Evolutionary conservation across 2,797 vertebrate genomes (phyloP), one percentile per base, ranked within the genome.

Genomic region (Orestias chungarensis): DNA sequence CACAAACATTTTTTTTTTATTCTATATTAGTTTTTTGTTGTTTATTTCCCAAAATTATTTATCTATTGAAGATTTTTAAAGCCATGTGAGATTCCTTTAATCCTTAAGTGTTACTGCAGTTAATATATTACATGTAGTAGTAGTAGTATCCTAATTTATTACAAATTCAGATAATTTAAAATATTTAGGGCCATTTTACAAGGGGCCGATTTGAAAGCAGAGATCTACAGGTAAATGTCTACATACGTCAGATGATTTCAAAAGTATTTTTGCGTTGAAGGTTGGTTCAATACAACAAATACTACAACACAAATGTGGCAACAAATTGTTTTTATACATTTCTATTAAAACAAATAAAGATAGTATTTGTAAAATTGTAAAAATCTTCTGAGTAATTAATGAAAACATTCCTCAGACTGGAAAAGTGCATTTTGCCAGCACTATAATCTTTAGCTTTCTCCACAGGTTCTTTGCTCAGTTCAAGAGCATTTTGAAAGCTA

Each of bases 1-100:
- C 72, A 71, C 68, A 83, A 84, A 88, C 80, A 79, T 82, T 82
- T 69, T 33, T 57, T n/a, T 49, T 49, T 49, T 4, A 4, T n/a
- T 40, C 10, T 38, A 5, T n/a, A 6, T n/a, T 61, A 27, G 25
- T 52, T 27, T 27, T 25, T 11, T n/a, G 9, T 12, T 35, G 0
- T 38, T 40, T 4, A 38, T 62, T 61, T 9, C 38, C n/a, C n/a
- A 35, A 61, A n/a, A n/a, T n/a, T n/a, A n/a, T n/a, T n/a, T n/a
- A n/a, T n/a, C n/a, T n/a, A n/a, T n/a, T n/a, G n/a, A n/a, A n/a
- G n/a, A n/a, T n/a, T n/a, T n/a, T n/a, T n/a, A n/a, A n/a, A n/a
- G n/a, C n/a, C n/a, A 40, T 12, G 35, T 62, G 20, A 40, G 33
- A 3, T 62, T 62, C 35, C 25, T n/a, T 62, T 61, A 61, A n/a